phyloP scores from a whole-genome alignment of 2,888 invertebrate species.

The Dyspetes luteomarginatus region DNA sequence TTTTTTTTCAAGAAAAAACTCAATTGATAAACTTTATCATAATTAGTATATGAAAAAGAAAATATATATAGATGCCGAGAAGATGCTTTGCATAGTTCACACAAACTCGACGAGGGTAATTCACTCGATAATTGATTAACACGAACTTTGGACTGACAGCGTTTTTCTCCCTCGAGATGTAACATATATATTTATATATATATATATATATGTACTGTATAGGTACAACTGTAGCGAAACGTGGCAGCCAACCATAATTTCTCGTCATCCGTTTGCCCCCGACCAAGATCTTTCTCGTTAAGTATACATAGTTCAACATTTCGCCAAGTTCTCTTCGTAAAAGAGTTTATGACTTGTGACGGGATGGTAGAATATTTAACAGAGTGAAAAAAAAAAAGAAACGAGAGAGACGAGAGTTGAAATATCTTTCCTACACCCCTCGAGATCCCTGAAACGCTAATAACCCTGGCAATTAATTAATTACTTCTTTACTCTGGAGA shows the following conservation, averaged over 20 bases:
- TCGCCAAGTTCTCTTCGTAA: not conserved
- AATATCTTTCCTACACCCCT: slow-evolving; percentile 3
- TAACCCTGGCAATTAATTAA: slow-evolving; percentile 39
- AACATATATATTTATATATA: not conserved
- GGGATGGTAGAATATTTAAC: not conserved
- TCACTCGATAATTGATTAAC: slow-evolving; percentile 7
- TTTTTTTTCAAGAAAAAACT: no score
- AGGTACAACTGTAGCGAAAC: not conserved
- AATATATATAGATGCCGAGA: not conserved
- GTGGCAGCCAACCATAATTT: slow-evolving; percentile 20
- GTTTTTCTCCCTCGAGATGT: slow-evolving; percentile 3
- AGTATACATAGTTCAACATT: slow-evolving; percentile 4
- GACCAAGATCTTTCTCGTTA: slow-evolving; percentile 27
- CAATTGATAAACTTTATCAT: not conserved
- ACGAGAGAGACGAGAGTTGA: not conserved
- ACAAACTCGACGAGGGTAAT: slow-evolving; percentile 4
- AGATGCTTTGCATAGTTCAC: not conserved
- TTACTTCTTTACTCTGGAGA: not conserved
- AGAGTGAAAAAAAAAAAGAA: not conserved
- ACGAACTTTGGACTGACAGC: not conserved
- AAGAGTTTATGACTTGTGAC: slow-evolving; percentile 29
- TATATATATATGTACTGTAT: not conserved
- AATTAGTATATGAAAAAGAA: not conserved
- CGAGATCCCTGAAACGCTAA: slow-evolving; percentile 1
- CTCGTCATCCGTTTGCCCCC: slow-evolving; percentile 19